Evolutionary conservation across 2,888 invertebrate genomes (phyloP), one percentile per base, ranked within the genome.

Genomic region (Sphaerophoria taeniata): DNA sequence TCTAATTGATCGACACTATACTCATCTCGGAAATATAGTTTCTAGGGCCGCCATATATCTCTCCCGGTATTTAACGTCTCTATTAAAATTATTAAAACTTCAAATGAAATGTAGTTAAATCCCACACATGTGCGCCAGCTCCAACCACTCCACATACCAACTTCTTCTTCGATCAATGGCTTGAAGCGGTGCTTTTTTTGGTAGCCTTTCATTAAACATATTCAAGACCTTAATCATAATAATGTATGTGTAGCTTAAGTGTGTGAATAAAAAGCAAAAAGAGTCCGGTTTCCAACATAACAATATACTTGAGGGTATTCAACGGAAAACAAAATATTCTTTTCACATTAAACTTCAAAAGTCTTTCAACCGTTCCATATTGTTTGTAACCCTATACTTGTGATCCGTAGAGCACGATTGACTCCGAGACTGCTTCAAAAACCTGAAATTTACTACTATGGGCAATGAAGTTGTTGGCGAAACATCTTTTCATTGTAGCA

Each of bases 401-500:
- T 4, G 31, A 53, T 33, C 6, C 53, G 11, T 53, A 31, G 31
- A 53, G 53, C 24, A 53, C 16, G 53, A 53, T 33, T 31, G 53
- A 33, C 9, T 53, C 11, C 53, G 53, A 53, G 31, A 31, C 31
- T 53, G 31, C 31, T 53, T 33, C 12, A 33, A 53, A 53, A 24
- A 53, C 53, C 31, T 6, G 31, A 53, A 53, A 33, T 53, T 53
- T 53, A 33, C 24, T 31, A 53, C 53, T 53, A 31, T 53, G 53
- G 24, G 31, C 31, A 53, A 53, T 53, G 53, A 31, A 31, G 24
- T 53, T 53, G 16, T 24, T 53, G 49, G 53, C 53, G 31, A 24
- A 53, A 24, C 53, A 53, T n/a, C n/a, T n/a, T n/a, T 53, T 53
- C 12, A 31, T 12, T 33, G 49, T 33, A 53, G 53, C 24, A 31